Base-by-base conservation (phyloP, 2,888 invertebrate genomes). In the Gymnocheta viridis region DNA sequence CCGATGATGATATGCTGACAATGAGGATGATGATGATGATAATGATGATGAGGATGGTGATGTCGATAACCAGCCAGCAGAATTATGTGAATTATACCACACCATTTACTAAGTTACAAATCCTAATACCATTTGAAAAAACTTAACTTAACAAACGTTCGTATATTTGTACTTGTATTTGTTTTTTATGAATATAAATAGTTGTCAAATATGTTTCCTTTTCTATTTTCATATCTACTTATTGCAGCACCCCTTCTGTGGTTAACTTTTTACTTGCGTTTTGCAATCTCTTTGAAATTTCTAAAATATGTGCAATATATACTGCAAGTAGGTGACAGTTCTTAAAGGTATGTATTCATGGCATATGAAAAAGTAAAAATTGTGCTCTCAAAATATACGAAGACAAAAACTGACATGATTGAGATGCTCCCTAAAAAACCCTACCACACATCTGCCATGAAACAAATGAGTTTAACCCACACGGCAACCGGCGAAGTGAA, bases 21-120 rank as follows among this genome's bases (percentile, higher is more conserved):
- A 24, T 78, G 82, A 79, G 69, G 73, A 4, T 35, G 22, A 38
- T 64, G 27, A 14, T 67, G 67, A 51, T 24, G 67, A 4, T 44
- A 19, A 24, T 74, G 60, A 7, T 54, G 51, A 27, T 35, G 47
- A 49, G 67, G 67, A 54, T 82, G 73, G 19, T 64, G 77, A 79
- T 74, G 82, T 70, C 78, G 62, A 78, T 82, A 78, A 78, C 73
- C 72, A n/a, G 54, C 78, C 78, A 78, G 82, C 78, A 78, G 82
- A 69, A 78, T 78, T 78, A 70, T 69, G 70, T 79, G 64, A 83
- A 83, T 76, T 83, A 79, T 79, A 62, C 62, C 58, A 44, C 62
- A 67, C 38, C 58, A 80, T 73, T 69, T 69, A 22, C 69, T 24
- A 60, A 62, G 69, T 78, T 17, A 10, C n/a, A n/a, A n/a, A n/a